These are phyloP conservation scores for Caenorhabditis japonica DNA, from an alignment of 2,888 invertebrate genomes.

Conservation along the genomic window DNA sequence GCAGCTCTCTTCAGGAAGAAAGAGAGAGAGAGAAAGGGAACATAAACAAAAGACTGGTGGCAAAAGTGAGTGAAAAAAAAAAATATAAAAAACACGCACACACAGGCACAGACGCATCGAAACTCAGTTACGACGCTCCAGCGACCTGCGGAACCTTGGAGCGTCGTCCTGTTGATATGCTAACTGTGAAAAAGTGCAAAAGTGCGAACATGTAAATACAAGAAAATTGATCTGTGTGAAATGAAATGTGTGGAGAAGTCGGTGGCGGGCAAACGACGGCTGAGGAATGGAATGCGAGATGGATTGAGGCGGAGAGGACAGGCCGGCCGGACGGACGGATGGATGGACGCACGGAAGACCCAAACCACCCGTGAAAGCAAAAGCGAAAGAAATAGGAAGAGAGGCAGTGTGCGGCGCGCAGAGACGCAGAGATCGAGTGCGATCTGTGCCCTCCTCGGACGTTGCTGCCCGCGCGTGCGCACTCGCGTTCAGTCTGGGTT, in stretches of 20 bases:
- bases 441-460: constrained; percentile 45
- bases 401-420: constrained; percentile 7
- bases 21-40: no score
- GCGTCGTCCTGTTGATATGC: no score
- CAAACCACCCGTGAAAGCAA: constrained; percentile 1
- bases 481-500: constrained; percentile 23
- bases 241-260: constrained; percentile 3
- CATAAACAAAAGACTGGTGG: constrained; percentile 47
- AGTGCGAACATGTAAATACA: not conserved
- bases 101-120: constrained; percentile 13
- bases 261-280: not conserved
- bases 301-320: constrained; percentile 18
- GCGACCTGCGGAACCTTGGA: no score
- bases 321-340: constrained; percentile 42
- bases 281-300: not conserved
- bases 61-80: constrained; percentile 13
- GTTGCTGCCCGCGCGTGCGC: constrained; percentile 28
- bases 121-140: no score
- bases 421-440: constrained; percentile 22
- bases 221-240: constrained; percentile 14
- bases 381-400: not conserved
- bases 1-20: constrained; percentile 33
- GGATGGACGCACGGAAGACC: no score
- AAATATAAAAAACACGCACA: constrained; percentile 7
- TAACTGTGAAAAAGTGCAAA: no score